A percentile compares a stretch with the other conserved stretches of the same genome.
Evolutionary conservation across 2,113 vertebrate genomes (phyloP).

Genomic region (Sardina pilchardus): DNA sequence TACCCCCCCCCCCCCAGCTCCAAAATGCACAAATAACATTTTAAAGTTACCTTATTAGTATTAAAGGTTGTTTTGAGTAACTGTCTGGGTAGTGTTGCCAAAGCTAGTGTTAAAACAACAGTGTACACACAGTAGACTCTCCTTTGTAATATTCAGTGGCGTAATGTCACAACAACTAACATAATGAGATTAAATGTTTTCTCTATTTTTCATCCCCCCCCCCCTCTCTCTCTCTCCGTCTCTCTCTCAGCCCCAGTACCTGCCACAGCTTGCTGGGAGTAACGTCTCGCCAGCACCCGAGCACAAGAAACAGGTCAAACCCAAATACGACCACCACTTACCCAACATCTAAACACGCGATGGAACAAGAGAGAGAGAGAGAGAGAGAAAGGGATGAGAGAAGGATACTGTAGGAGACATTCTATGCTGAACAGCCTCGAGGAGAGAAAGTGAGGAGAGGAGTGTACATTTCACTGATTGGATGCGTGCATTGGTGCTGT

Average conservation of each 20-base stretch:
- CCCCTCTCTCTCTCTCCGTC: neutral
- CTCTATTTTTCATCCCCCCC: neutral
- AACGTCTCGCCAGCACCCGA: slow-evolving; percentile 77
- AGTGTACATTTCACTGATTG: neutral
- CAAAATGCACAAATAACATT: neutral
- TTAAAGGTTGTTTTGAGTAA: too few species aligned
- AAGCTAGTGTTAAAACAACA: too few species aligned
- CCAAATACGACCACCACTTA: slow-evolving; percentile 73
- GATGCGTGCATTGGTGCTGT: neutral
- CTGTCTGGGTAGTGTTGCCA: too few species aligned
- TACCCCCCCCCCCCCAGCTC: neutral
- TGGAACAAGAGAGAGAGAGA: neutral
- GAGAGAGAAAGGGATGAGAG: neutral
- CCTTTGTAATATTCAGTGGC: too few species aligned
- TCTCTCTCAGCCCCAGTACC: slow-evolving; percentile 68
- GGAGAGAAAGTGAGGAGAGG: neutral
- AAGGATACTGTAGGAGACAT: neutral
- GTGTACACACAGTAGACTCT: too few species aligned
- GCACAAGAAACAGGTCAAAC: slow-evolving; percentile 73
- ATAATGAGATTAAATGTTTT: too few species aligned
- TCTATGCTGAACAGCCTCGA: neutral
- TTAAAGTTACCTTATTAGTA: too few species aligned
- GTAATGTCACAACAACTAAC: too few species aligned
- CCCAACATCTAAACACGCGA: slow-evolving; percentile 72
- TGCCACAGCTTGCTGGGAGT: slow-evolving; percentile 74